Evolutionary conservation across 1,140 invertebrate species (phyloP).

Genomic region (Drosophila sulfurigaster): DNA sequence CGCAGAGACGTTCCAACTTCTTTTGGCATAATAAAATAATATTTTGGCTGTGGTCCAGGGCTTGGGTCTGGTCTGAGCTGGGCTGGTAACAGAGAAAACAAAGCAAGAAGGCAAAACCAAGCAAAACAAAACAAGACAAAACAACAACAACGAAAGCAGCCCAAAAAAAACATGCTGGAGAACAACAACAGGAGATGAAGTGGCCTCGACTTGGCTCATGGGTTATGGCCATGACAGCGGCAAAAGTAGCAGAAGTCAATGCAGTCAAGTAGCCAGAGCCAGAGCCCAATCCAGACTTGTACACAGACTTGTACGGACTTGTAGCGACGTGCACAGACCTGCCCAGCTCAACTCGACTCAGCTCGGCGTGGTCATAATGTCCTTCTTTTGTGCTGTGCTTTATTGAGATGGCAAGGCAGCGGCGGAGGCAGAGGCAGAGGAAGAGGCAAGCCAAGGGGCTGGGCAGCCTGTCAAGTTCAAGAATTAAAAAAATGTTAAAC

Average conservation of each 20-base stretch:
- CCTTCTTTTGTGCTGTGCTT: conserved; percentile 4
- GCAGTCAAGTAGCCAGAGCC: conserved; percentile 45
- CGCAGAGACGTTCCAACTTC: conserved; percentile 52
- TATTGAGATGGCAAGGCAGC: conserved; percentile 23
- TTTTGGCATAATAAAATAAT: conserved; percentile 70
- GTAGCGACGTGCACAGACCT: neutral
- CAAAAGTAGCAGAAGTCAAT: conserved; percentile 62
- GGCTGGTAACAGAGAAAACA: conserved; percentile 36
- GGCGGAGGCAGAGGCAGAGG: neutral
- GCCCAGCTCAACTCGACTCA: neutral
- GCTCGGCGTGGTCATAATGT: conserved; percentile 27
- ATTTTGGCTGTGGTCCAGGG: conserved; percentile 61
- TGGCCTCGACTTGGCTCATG: conserved; percentile 49
- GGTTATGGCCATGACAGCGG: conserved; percentile 55
- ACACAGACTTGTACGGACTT: neutral
- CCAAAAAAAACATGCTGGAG: conserved; percentile 28
- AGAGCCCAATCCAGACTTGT: neutral
- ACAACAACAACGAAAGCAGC: conserved; percentile 23
- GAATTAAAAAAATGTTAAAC: conserved; percentile 64
- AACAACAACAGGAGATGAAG: conserved; percentile 54
- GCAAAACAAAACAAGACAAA: conserved; percentile 34
- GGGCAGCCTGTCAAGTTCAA: conserved; percentile 65
- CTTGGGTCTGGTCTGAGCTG: conserved; percentile 45
- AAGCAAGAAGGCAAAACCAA: conserved; percentile 11
- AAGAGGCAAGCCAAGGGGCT: neutral